phyloP scores from a whole-genome alignment of 2,888 invertebrate species.

The Aproaerema taeniolella region DNA sequence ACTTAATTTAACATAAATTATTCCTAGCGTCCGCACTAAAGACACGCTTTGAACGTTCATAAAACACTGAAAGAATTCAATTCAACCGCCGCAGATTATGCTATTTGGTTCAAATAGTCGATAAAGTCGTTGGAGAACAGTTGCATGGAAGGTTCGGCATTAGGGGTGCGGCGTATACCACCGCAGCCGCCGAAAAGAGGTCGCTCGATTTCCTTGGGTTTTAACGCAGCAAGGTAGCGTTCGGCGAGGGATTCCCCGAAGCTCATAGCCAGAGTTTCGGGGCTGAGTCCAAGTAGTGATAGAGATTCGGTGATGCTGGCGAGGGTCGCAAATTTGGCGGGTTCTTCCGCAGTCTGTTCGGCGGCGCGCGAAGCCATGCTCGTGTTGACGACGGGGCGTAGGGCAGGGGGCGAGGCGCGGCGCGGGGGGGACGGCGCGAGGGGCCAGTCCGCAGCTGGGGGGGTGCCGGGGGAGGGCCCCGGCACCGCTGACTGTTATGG shows the following conservation, averaged over 20 bases:
- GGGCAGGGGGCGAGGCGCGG: constrained; percentile 59
- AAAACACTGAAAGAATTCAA: constrained; percentile 40
- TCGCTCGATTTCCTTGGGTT: constrained; percentile 47
- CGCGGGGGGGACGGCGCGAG: constrained; percentile 63
- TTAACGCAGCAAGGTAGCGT: constrained; percentile 60
- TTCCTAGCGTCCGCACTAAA: constrained; percentile 43
- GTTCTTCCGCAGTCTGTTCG: constrained; percentile 29
- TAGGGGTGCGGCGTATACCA: constrained; percentile 37
- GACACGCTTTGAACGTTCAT: constrained; percentile 37
- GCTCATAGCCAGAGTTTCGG: constrained; percentile 63
- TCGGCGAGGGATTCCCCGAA: constrained; percentile 68
- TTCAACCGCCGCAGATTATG: constrained; percentile 45
- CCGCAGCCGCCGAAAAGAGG: constrained; percentile 42
- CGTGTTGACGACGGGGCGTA: constrained; percentile 71
- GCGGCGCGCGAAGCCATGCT: constrained; percentile 68
- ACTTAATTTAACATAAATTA: constrained; percentile 75
- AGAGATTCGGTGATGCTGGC: constrained; percentile 65
- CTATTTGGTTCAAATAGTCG: constrained; percentile 79
- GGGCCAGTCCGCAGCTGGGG: constrained; percentile 60
- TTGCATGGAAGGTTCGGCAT: constrained; percentile 64
- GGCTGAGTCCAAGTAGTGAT: constrained; percentile 59
- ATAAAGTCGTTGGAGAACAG: constrained; percentile 80
- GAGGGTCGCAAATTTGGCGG: constrained; percentile 50
- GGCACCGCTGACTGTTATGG: constrained; percentile 91
- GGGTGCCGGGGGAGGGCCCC: constrained; percentile 77